Evolutionary conservation across 2,113 vertebrate genomes (phyloP).

Genomic region (Ceyx margarethae): DNA sequence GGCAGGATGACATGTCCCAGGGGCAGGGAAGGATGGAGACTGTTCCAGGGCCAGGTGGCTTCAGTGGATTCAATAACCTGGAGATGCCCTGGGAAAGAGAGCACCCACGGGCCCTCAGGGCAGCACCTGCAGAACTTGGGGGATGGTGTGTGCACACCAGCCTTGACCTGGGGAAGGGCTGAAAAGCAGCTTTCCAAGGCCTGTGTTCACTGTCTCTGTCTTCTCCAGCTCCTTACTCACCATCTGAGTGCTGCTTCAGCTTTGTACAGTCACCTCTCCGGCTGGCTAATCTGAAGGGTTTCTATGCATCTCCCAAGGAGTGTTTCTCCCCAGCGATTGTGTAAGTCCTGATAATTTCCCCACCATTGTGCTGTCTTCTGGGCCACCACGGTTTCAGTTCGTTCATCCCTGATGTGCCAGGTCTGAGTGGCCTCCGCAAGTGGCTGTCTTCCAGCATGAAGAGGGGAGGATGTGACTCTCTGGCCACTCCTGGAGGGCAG

Average conservation of each 20-base stretch:
- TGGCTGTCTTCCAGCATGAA: neutral
- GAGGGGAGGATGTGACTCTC: neutral
- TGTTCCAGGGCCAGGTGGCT: neutral
- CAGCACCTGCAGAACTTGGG: neutral
- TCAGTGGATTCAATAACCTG: neutral
- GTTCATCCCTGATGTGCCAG: neutral
- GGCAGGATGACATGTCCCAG: neutral
- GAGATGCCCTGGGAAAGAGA: neutral
- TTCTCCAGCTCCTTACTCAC: neutral
- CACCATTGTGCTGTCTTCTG: neutral
- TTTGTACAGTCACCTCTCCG: accelerated
- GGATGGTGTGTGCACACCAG: neutral
- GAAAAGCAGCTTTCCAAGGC: neutral
- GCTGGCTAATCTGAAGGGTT: accelerated
- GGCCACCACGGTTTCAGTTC: accelerated
- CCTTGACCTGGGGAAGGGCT: too few species aligned
- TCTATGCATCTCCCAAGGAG: neutral
- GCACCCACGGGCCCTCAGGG: neutral
- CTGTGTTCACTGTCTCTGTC: neutral
- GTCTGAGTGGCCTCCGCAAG: accelerated
- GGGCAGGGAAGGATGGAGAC: neutral
- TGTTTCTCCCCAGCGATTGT: neutral
- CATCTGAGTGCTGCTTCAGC: neutral
- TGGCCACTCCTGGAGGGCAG: neutral
- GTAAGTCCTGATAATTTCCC: neutral